Evolutionary conservation across 2,113 vertebrate species (phyloP).

Genomic region (Poeciliopsis prolifica): DNA sequence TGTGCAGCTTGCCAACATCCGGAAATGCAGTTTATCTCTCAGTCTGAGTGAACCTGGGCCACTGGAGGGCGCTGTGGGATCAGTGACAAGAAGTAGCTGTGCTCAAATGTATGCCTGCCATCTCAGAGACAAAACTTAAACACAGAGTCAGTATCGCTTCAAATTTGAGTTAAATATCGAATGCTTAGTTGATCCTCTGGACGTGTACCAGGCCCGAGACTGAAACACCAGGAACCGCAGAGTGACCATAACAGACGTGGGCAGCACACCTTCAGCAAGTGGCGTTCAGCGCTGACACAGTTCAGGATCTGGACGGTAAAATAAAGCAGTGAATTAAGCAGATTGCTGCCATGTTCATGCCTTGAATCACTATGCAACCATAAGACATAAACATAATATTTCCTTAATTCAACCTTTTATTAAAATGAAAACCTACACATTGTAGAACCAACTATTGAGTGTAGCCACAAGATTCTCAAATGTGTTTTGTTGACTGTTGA

Average conservation of each 20-base stretch:
- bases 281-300: background rate
- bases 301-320: background rate
- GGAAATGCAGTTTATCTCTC: slow-evolving; percentile 4
- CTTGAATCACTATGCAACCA: too few relatives aligned
- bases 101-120: background rate
- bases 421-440: too few relatives aligned
- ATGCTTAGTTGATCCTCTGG: background rate
- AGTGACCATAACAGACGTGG: background rate
- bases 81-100: slow-evolving; percentile 2
- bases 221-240: background rate
- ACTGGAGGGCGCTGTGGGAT: slow-evolving; percentile 41
- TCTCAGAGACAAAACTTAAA: background rate
- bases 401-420: too few relatives aligned
- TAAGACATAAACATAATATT: too few relatives aligned
- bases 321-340: background rate
- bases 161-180: background rate
- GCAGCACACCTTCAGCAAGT: background rate
- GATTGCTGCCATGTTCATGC: background rate
- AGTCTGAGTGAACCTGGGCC: slow-evolving; percentile 19
- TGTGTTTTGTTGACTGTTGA: too few relatives aligned
- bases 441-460: too few relatives aligned
- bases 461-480: too few relatives aligned
- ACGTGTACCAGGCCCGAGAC: background rate
- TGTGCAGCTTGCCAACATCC: slow-evolving; percentile 68
- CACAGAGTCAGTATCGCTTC: background rate